Evolutionary conservation across 2,797 vertebrate genomes (phyloP), one percentile per base, ranked within the genome.

Genomic region (Lemur catta): DNA sequence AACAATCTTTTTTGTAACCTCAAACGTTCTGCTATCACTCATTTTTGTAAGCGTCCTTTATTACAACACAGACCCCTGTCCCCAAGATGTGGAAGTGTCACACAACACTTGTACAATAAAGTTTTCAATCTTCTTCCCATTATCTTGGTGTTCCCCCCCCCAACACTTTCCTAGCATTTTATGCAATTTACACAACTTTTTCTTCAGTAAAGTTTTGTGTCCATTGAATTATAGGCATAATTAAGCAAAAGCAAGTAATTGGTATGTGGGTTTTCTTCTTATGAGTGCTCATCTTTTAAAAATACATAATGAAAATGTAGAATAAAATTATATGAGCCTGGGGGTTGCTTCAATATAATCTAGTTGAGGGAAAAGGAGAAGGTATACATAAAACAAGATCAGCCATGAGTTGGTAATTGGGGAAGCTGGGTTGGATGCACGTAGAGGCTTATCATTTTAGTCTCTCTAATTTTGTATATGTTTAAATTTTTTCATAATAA

Each of bases 1-100:
- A 98, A 98, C 98, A 99, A 22, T 99, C 98, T 99, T 99, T 99
- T 99, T 99, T 99, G 99, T 99, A 99, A 99, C 99, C 99, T 99
- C 99, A 98, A 98, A 99, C 98, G 98, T 99, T 99, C 98, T 99
- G 99, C 99, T 93, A 98, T 98, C 98, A 97, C 98, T 98, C 98
- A 98, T 98, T 98, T 98, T 98, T 98, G 1, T 38, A 98, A 98
- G 97, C 97, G 97, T 94, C 96, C 97, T 98, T 98, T 98, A 97
- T 97, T 95, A 85, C 95, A 96, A 97, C 98, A 97, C 94, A 65
- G 55, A 20, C 3, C 0, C 20, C 41, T 59, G 30, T 72, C 84
- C 94, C 88, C 43, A 20, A 75, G 78, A 97, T 91, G 95, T 76
- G 95, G 95, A 97, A 97, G 96, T 98, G 97, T 98, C 97, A 95